These are phyloP conservation scores for Orchestes rusci DNA, from an alignment of 2,888 invertebrate genomes.

Conservation along the genomic window DNA sequence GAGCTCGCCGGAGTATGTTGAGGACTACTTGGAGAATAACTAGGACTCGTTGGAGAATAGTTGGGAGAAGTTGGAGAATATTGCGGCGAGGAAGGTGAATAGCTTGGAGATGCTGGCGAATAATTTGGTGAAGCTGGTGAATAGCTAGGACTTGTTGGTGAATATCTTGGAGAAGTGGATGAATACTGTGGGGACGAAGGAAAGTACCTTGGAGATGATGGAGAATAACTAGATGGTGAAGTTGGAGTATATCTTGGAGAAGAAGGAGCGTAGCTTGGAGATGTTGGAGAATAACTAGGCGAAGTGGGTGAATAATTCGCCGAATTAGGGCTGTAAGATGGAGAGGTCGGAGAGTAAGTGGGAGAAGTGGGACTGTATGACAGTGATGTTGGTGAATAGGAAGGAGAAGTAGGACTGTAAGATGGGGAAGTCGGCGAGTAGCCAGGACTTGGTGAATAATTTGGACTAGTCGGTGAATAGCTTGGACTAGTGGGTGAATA, in stretches of 20 bases:
- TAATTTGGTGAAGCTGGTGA: conserved; percentile 71
- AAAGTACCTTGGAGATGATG: conserved; percentile 71
- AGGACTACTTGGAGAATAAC: conserved; percentile 63
- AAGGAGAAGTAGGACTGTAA: conserved; percentile 66
- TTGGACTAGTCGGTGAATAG: conserved; percentile 65
- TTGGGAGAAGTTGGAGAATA: conserved; percentile 71
- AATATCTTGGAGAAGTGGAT: conserved; percentile 79
- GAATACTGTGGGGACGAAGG: conserved; percentile 79
- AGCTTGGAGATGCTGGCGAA: conserved; percentile 57
- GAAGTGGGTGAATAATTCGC: conserved; percentile 62
- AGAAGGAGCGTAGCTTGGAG: conserved; percentile 77
- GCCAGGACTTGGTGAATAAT: conserved; percentile 54
- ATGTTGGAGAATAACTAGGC: conserved; percentile 68
- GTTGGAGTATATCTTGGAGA: conserved; percentile 66
- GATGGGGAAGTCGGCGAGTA: conserved; percentile 60
- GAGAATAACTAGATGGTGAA: conserved; percentile 72
- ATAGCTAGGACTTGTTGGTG: conserved; percentile 72
- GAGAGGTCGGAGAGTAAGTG: conserved; percentile 72
- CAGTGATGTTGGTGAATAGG: conserved; percentile 73
- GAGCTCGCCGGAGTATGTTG: conserved; percentile 66
- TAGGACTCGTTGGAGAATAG: conserved; percentile 76
- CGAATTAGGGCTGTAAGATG: conserved; percentile 67
- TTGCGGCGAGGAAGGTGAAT: conserved; percentile 57
- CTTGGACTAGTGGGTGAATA: conserved; percentile 68
- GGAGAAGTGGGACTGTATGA: conserved; percentile 76